Base-by-base conservation (phyloP, 2,797 vertebrate genomes). In the Gambusia yucatana region DNA sequence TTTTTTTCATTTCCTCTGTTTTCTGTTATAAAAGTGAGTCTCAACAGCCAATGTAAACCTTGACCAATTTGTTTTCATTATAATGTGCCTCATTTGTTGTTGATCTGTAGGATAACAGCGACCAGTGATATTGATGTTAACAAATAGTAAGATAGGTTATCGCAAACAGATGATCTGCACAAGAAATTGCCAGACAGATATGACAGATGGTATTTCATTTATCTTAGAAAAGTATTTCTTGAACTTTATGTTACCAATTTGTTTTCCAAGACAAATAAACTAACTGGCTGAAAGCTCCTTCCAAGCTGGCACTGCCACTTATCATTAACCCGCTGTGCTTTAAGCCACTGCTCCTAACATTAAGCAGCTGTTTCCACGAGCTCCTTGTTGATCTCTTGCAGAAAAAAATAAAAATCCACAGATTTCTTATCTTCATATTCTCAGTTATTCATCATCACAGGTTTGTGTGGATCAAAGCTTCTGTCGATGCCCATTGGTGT, bases 281-380 rank as follows among this genome's bases (percentile, higher is more conserved):
- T 69, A 84, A 76, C 82, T 80, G 79, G 83, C 83, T 76, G 73
- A 55, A 75, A 44, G 44, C 75, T 52, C 67, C 82, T 84, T 79
- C 72, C 77, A 83, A 87, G 82, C 75, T 80, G 87, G 76, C 85
- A 81, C 43, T 73, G 55, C 80, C 87, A 89, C 87, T 93, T 91
- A 92, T 89, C 86, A 82, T 87, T 85, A 88, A 92, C 87, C 82
- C 71, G 89, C 86, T 83, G 81, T 82, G 75, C 85, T 78, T 33
- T 72, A 72, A 87, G 77, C 79, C 44, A 55, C 22, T 3, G 76
- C 75, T 74, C 80, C 79, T 82, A 89, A 84, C 82, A 73, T 74
- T 72, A 65, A 82, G 82, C 87, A 86, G 76, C 86, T 46, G 44
- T 80, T 82, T 86, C 79, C 67, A 72, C 80, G 78, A 71, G 79